Evolutionary conservation across 2,888 invertebrate genomes (phyloP).

Genomic region (Plagodis dolabraria): DNA sequence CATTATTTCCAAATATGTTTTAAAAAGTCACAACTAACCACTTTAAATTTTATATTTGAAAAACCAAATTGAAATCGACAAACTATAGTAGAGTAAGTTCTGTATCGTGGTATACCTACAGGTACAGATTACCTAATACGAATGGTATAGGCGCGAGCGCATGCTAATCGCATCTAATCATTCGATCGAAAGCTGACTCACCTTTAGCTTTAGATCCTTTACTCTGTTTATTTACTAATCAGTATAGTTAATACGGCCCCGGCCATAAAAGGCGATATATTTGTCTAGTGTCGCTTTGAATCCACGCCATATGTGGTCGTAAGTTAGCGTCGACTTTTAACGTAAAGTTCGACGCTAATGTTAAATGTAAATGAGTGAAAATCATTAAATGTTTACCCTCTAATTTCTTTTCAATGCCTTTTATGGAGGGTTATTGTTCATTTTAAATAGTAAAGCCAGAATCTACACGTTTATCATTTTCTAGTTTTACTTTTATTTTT

Average conservation of each 20-base stretch:
- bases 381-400: slow-evolving; percentile 77
- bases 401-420: slow-evolving; percentile 61
- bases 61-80: not conserved
- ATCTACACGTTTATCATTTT: not conserved
- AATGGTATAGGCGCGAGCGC: slow-evolving; percentile 55
- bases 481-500: not conserved
- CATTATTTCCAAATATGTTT: too few relatives aligned
- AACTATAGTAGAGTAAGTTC: not conserved
- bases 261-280: slow-evolving; percentile 81
- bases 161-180: slow-evolving; percentile 82
- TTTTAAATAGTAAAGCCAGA: slow-evolving; percentile 11
- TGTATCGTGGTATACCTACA: too few relatives aligned
- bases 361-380: slow-evolving; percentile 72
- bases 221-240: slow-evolving; percentile 81
- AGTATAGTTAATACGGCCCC: slow-evolving; percentile 71
- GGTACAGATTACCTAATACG: too few relatives aligned
- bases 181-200: slow-evolving; percentile 81
- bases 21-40: too few relatives aligned
- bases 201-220: slow-evolving; percentile 64
- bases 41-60: too few relatives aligned
- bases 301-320: slow-evolving; percentile 78
- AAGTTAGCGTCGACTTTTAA: slow-evolving; percentile 69
- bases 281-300: slow-evolving; percentile 80
- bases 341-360: slow-evolving; percentile 74
- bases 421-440: slow-evolving; percentile 56